Evolutionary conservation across 2,113 vertebrate species (phyloP), one percentile per base, ranked within the genome.

Genomic region (Seriola rivoliana): DNA sequence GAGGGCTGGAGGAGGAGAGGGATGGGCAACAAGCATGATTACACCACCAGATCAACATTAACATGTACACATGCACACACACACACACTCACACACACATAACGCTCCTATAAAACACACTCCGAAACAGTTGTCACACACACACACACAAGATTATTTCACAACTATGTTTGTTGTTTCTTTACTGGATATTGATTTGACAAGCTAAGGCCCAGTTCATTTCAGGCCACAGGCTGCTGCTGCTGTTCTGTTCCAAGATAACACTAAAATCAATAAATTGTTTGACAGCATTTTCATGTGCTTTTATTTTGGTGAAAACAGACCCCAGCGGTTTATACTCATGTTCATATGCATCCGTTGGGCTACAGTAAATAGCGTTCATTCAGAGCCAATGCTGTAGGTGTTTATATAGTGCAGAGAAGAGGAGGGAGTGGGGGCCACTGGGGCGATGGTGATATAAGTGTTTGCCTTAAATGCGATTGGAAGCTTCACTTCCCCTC

Each of bases 111-210:
- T 67, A 63, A 82, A 87, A 82, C 80, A 72, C n/a, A 9, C 57
- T 69, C 55, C 13, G 58, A 69, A 75, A 60, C 16, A 64, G 38
- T 69, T 71, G 64, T 85, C 80, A 84, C 60, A 71, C 19, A 46
- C 54, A 78, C 59, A 81, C 63, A 78, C 12, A 55, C 46, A 55
- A 42, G 58, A 81, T 77, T 57, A 83, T 71, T 85, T 73, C 46
- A 42, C 34, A 71, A 64, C 66, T 60, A 19, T 78, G 68, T 86
- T 91, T 89, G 74, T 54, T 80, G 75, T 90, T 90, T 91, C 69
- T 71, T 77, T 74, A 75, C 75, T 23, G 50, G 75, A 64, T 92
- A 90, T 94, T 76, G 92, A 93, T 93, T 91, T 82, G 82, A 86
- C 74, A 81, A 75, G 81, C 86, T 77, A 78, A 80, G 44, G 66